A percentile compares a stretch with the other conserved stretches of the same genome.
Evolutionary conservation across 1,140 invertebrate genomes (phyloP).

Genomic region (Pteromalus puparum): DNA sequence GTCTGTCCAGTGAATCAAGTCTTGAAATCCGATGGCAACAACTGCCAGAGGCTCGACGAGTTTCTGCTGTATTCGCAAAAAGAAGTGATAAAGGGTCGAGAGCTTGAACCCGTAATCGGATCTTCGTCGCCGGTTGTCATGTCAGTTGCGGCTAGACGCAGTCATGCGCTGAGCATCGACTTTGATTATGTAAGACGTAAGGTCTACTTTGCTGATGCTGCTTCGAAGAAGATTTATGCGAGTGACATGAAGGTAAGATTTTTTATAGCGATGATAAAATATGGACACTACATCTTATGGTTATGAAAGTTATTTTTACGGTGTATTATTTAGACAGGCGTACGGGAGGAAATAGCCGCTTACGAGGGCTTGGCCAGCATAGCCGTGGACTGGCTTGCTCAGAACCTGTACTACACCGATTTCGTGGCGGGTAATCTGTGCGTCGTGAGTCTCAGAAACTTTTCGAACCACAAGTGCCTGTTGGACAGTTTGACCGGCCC

Average conservation of each 20-base stretch:
- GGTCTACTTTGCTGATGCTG: neutral
- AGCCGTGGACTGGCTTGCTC: neutral
- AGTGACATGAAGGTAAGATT: neutral
- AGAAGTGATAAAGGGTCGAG: neutral
- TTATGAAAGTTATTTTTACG: neutral
- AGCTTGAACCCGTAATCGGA: neutral
- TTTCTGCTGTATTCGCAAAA: neutral
- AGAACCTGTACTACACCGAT: neutral
- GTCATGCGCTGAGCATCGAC: neutral
- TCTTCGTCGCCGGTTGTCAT: neutral
- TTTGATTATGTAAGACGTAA: neutral
- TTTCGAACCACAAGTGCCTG: neutral
- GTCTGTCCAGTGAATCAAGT: neutral
- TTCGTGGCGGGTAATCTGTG: neutral
- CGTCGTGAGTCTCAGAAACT: neutral
- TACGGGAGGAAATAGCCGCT: neutral
- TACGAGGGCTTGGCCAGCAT: neutral
- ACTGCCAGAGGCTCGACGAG: neutral
- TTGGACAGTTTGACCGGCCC: neutral
- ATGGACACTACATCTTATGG: too few relatives aligned
- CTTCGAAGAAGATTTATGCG: neutral
- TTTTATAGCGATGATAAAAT: too few relatives aligned
- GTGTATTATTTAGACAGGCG: neutral
- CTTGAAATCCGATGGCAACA: neutral
- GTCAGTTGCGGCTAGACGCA: neutral